Percentiles rank a stretch among this genome's conserved stretches.
These are phyloP conservation scores for Amphibalanus amphitrite DNA, from an alignment of 1,140 invertebrate species.

Conservation along the genomic window DNA sequence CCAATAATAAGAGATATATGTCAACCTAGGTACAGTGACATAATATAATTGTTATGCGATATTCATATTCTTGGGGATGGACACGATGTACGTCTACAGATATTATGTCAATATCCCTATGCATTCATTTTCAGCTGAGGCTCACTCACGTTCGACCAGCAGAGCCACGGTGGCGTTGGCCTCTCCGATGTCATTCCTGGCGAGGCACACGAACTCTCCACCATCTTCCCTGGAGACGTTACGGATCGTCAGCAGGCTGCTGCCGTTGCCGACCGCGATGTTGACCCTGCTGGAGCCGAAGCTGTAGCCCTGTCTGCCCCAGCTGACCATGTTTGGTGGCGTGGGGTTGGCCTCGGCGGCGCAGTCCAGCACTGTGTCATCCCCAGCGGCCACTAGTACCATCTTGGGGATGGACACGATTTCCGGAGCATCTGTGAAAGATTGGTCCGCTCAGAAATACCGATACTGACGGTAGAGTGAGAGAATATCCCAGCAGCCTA, in stretches of 20 bases:
- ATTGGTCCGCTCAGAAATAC: no score
- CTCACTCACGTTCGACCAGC: background rate
- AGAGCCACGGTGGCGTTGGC: background rate
- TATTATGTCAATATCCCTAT: no score
- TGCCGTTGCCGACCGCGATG: background rate
- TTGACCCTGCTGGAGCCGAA: background rate
- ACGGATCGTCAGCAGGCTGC: background rate
- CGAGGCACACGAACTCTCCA: background rate
- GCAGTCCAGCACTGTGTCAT: background rate
- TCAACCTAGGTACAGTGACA: no score
- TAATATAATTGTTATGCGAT: no score
- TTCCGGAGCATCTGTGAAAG: background rate
- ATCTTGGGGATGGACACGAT: background rate
- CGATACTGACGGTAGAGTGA: no score
- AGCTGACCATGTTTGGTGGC: background rate
- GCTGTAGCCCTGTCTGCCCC: background rate
- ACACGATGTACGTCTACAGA: no score
- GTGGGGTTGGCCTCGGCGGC: background rate
- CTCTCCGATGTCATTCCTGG: background rate
- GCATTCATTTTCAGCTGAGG: no score
- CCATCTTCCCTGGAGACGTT: background rate
- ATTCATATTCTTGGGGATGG: no score
- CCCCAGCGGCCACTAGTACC: background rate
- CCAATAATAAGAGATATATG: no score
- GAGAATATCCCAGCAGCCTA: no score